phyloP scores from a whole-genome alignment of 2,888 invertebrate species.

The Sarcophaga carnaria region DNA sequence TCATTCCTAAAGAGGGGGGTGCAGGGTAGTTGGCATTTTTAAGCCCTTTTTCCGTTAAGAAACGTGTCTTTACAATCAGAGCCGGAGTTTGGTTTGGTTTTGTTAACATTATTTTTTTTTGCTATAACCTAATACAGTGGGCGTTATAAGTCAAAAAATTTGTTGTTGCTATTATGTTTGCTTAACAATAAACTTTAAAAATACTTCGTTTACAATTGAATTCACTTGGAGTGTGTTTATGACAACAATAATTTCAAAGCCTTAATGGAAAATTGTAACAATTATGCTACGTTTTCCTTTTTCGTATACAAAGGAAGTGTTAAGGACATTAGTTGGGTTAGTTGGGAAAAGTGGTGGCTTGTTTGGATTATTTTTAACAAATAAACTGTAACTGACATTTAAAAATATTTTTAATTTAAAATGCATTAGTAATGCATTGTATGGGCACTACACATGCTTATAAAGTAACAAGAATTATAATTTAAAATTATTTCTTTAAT shows the following conservation, averaged over 20 bases:
- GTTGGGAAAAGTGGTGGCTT: background rate
- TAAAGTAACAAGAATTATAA: background rate
- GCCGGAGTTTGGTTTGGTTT: constrained; percentile 12
- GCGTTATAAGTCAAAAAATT: constrained; percentile 52
- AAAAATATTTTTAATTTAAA: constrained; percentile 39
- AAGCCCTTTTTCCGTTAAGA: constrained; percentile 62
- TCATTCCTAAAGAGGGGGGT: background rate
- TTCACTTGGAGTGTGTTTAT: constrained; percentile 10
- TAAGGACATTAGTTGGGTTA: background rate
- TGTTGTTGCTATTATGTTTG: background rate
- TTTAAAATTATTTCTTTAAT: background rate
- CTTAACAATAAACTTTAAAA: constrained; percentile 36
- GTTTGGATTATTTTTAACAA: background rate
- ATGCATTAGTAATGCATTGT: constrained; percentile 31
- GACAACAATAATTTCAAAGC: constrained; percentile 39
- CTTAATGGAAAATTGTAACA: constrained; percentile 28
- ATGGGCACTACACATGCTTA: background rate
- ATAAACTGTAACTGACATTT: constrained; percentile 43
- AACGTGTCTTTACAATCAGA: constrained; percentile 53
- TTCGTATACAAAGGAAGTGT: background rate
- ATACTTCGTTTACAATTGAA: constrained; percentile 23
- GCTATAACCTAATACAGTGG: constrained; percentile 46
- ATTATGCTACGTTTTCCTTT: constrained; percentile 15
- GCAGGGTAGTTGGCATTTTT: constrained; percentile 41
- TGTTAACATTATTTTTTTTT: background rate